Evolutionary conservation across 2,888 invertebrate genomes (phyloP).

Genomic region (Hybos culiciformis): DNA sequence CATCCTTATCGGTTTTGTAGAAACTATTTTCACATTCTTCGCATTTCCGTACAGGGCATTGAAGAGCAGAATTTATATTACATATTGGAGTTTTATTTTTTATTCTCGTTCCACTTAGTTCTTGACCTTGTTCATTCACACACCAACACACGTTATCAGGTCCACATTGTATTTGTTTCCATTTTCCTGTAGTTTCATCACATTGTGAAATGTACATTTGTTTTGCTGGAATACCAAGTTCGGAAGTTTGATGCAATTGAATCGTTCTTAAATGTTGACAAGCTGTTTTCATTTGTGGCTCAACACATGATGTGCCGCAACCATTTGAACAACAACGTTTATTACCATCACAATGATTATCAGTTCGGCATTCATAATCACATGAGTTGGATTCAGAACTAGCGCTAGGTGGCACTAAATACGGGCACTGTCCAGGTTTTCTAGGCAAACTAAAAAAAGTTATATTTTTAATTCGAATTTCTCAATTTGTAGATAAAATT

Average conservation of each 20-base stretch:
- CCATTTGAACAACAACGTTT: slow-evolving; percentile 76
- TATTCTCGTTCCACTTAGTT: slow-evolving; percentile 54
- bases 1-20: slow-evolving; percentile 44
- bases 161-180: slow-evolving; percentile 58
- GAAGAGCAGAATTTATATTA: slow-evolving; percentile 30
- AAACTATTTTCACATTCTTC: slow-evolving; percentile 45
- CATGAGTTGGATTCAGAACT: slow-evolving; percentile 46
- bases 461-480: no score
- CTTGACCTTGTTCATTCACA: slow-evolving; percentile 59
- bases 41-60: slow-evolving; percentile 38
- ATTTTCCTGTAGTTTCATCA: slow-evolving; percentile 48
- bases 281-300: slow-evolving; percentile 57
- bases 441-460: no score
- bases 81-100: slow-evolving; percentile 35
- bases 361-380: slow-evolving; percentile 63
- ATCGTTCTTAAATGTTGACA: slow-evolving; percentile 51
- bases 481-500: no score
- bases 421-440: slow-evolving; percentile 71
- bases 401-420: slow-evolving; percentile 54
- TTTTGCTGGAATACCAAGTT: slow-evolving; percentile 60
- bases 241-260: slow-evolving; percentile 47
- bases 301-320: slow-evolving; percentile 69
- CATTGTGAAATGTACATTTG: slow-evolving; percentile 64
- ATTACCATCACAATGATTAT: slow-evolving; percentile 56
- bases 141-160: slow-evolving; percentile 67